A percentile compares a stretch with the other conserved stretches of the same genome.
phyloP scores from a whole-genome alignment of 2,797 vertebrate species.

The Phoebastria nigripes region DNA sequence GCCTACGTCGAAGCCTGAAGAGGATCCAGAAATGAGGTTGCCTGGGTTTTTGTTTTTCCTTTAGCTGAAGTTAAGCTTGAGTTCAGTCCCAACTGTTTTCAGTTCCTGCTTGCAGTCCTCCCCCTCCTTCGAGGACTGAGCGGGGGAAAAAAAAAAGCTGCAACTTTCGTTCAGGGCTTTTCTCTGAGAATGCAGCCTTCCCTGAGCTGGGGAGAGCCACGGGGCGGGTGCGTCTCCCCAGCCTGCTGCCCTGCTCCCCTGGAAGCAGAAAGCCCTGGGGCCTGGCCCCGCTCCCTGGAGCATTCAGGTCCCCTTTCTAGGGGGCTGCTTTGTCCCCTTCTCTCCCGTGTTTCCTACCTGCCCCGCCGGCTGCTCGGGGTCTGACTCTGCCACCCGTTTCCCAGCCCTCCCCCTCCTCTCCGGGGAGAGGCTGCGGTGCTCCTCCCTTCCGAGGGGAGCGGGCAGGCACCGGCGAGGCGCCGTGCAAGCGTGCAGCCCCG shows the following conservation, averaged over 20 bases:
- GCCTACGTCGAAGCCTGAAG: background rate
- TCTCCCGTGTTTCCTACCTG: background rate
- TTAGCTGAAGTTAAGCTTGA: background rate
- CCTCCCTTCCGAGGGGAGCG: background rate
- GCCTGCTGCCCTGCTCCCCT: background rate
- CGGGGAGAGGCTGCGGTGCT: background rate
- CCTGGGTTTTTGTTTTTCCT: background rate
- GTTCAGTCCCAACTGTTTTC: background rate
- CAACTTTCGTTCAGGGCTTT: background rate
- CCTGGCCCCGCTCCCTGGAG: too few species aligned
- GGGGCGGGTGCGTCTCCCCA: accelerated
- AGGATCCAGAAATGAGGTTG: background rate
- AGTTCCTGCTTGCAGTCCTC: background rate
- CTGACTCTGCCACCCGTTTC: background rate
- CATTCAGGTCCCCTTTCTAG: too few species aligned
- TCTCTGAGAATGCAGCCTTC: background rate
- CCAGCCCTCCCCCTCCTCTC: too few species aligned
- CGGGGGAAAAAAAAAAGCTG: background rate
- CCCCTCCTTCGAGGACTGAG: background rate
- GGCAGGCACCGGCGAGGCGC: too few species aligned
- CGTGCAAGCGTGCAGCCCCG: too few species aligned
- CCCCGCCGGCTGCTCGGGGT: background rate
- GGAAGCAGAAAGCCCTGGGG: background rate
- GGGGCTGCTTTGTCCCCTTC: background rate
- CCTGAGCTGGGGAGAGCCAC: background rate